Base-by-base conservation (phyloP, 1,140 invertebrate genomes). In the Trichogramma pretiosum region DNA sequence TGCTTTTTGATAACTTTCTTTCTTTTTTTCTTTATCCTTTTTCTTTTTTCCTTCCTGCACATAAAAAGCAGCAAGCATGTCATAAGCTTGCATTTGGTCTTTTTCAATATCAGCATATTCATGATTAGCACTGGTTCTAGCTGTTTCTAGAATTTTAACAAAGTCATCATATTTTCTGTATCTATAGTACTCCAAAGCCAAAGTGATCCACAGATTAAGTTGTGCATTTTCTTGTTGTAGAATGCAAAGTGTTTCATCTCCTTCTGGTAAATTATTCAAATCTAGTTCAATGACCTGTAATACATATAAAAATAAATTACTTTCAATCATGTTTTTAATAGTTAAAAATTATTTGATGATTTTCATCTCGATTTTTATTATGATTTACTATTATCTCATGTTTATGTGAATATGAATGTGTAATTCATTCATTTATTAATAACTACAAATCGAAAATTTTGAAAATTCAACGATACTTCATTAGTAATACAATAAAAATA, bases 1-100 rank as follows among this genome's bases (percentile, higher is more conserved):
- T 0, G 97, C 97, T 77, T 98, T 96, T 14, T 87, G 89, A 62
- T 98, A 98, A 3, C 95, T 75, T 56, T 98, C 94, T 53, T 88
- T 80, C 64, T 94, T 96, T 56, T 89, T 90, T 54, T 98, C 93
- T 62, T 96, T 96, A 49, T 89, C 87, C 59, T 97, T 95, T 62
- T 98, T 93, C 41, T 84, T 83, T 62, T 96, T 95, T 1, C 93
- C 92, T 72, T 92, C 82, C 65, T 96, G 92, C 0, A 98, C 94
- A 81, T 98, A 99, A 70, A 96, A 95, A 3, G 94, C 95, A 47
- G 94, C 95, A 62, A 99, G 70, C 77, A 93, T 96, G 65, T 98
- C 95, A 33, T 97, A 75, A 0, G 88, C 87, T 56, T 85, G 83
- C 93, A 98, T 97, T 69, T 96, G 92, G 72, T 98, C 95, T 59